Conservation (phyloP, 2,113 vertebrate genomes). For the Chauna torquata region DNA sequence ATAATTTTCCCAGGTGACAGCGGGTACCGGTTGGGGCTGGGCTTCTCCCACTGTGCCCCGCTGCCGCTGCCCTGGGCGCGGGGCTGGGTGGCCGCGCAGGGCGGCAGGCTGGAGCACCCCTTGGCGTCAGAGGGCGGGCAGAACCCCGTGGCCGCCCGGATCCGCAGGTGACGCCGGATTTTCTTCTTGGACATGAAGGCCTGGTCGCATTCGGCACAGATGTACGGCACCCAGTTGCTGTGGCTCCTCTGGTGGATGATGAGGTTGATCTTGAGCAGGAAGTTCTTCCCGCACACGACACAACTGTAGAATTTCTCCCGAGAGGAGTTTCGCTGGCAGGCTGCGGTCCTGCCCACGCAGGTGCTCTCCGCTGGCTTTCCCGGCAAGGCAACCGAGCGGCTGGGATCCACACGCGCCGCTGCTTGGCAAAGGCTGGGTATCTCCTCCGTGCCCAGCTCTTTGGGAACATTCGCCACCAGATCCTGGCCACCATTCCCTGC, state of each 20-base stretch:
- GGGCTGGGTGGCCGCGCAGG: neutral
- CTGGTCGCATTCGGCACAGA: neutral
- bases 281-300: conserved; percentile 9
- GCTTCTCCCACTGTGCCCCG: neutral
- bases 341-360: accelerated
- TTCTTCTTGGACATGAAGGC: conserved; percentile 37
- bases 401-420: accelerated
- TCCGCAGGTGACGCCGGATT: neutral
- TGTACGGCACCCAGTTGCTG: neutral
- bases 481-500: neutral
- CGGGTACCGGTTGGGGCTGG: accelerated
- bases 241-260: conserved; percentile 33
- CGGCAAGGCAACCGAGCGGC: accelerated
- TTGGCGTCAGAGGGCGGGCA: neutral
- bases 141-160: neutral
- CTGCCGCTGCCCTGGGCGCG: accelerated
- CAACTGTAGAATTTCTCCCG: neutral
- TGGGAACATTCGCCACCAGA: accelerated
- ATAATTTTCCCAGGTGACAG: neutral
- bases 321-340: neutral
- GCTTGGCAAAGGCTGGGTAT: accelerated
- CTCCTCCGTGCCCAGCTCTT: neutral
- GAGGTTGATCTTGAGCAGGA: conserved; percentile 53
- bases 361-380: neutral
- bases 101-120: neutral